A percentile compares a stretch with the other conserved stretches of the same genome.
These are phyloP conservation scores for Siniperca chuatsi DNA, from an alignment of 2,113 vertebrate species.

Conservation along the genomic window DNA sequence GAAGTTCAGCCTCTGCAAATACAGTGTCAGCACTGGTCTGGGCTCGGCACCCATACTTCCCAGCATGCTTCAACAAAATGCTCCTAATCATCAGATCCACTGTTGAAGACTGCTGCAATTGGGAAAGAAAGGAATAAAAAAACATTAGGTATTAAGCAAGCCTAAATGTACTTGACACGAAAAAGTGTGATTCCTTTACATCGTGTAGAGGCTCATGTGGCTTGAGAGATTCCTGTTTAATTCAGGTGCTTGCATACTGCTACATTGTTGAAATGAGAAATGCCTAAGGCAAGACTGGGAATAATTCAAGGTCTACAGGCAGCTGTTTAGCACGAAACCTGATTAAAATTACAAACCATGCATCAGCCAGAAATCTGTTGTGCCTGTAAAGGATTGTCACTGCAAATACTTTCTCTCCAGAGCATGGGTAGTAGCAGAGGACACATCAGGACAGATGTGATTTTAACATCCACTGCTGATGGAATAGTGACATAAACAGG, in stretches of 20 bases:
- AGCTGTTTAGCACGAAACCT: slow-evolving; percentile 81
- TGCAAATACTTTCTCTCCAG: slow-evolving; percentile 61
- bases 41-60: slow-evolving; percentile 93
- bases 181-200: slow-evolving; percentile 65
- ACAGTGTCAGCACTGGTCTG: slow-evolving; percentile 93
- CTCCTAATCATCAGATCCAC: slow-evolving; percentile 99
- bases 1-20: slow-evolving; percentile 92
- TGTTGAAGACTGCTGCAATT: slow-evolving; percentile 92
- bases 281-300: slow-evolving; percentile 74
- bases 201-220: slow-evolving; percentile 69
- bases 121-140: slow-evolving; percentile 33
- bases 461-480: slow-evolving; percentile 47
- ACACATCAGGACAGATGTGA: slow-evolving; percentile 47
- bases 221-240: slow-evolving; percentile 70
- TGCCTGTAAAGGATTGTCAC: slow-evolving; percentile 69
- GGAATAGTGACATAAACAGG: slow-evolving; percentile 37
- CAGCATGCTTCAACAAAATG: slow-evolving; percentile 96
- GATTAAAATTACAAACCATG: slow-evolving; percentile 84
- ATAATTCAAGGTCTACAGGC: slow-evolving; percentile 81
- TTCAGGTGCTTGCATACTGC: slow-evolving; percentile 65
- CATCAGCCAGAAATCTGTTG: slow-evolving; percentile 67
- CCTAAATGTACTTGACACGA: slow-evolving; percentile 54
- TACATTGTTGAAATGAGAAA: slow-evolving; percentile 78
- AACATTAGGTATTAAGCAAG: slow-evolving; percentile 29
- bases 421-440: slow-evolving; percentile 33